Evolutionary conservation across 2,888 invertebrate genomes (phyloP).

Genomic region (Melipona beecheii): DNA sequence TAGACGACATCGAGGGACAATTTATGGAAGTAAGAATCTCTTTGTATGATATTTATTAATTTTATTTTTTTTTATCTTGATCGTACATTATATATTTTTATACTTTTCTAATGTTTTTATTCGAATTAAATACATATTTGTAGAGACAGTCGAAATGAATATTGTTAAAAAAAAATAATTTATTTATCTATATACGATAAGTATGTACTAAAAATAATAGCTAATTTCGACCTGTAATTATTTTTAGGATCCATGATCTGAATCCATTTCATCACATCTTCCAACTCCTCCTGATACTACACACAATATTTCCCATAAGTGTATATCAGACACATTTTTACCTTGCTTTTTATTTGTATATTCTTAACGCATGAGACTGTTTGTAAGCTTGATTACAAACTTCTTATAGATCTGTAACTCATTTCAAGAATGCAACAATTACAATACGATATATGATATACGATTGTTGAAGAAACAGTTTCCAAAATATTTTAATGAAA

Average conservation of each 20-base stretch:
- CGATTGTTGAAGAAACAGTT: background rate
- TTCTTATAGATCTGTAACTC: background rate
- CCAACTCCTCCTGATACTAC: conserved; percentile 47
- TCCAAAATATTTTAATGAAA: background rate
- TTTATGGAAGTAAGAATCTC: conserved; percentile 79
- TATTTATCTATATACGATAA: background rate
- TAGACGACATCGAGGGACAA: conserved; percentile 78
- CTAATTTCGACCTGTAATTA: conserved; percentile 65
- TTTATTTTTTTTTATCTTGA: background rate
- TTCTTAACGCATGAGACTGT: conserved; percentile 8
- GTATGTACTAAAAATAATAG: conserved; percentile 12
- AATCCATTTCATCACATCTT: conserved; percentile 59
- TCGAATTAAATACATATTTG: conserved; percentile 4
- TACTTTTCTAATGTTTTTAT: background rate
- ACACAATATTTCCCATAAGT: conserved; percentile 41
- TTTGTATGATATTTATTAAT: conserved; percentile 1
- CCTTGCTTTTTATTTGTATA: conserved; percentile 32
- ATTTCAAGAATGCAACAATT: background rate
- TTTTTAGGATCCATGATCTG: conserved; percentile 76
- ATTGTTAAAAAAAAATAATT: background rate
- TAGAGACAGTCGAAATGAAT: conserved; percentile 51
- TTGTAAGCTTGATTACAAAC: background rate
- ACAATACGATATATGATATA: background rate
- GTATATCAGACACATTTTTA: conserved; percentile 34
- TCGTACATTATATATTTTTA: too few relatives aligned